A percentile compares a stretch with the other conserved stretches of the same genome.
Evolutionary conservation across 2,797 vertebrate genomes (phyloP).

Genomic region (Lagodon rhomboides): DNA sequence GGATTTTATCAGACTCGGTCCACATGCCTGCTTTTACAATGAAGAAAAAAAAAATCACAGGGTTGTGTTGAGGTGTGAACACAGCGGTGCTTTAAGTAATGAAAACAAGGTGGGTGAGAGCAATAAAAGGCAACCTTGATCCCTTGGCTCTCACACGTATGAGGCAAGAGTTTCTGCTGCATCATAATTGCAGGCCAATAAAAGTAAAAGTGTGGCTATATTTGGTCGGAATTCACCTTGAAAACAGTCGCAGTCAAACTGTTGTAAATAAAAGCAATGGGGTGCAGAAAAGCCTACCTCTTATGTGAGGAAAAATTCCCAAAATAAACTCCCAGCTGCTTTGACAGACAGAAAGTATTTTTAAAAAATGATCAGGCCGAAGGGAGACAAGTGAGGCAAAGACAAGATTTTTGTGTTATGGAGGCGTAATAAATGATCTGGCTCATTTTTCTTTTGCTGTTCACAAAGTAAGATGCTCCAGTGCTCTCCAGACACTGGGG

Average conservation of each 20-base stretch:
- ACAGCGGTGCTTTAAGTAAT: slow-evolving; percentile 54
- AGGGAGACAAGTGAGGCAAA: slow-evolving; percentile 10
- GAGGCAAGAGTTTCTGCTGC: slow-evolving; percentile 13
- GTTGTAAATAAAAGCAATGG: slow-evolving; percentile 20
- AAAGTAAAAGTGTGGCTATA: slow-evolving; percentile 48
- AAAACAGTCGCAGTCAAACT: slow-evolving; percentile 29
- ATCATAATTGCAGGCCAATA: slow-evolving; percentile 22
- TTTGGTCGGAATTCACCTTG: slow-evolving; percentile 33
- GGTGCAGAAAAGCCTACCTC: slow-evolving; percentile 8
- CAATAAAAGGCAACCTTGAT: slow-evolving; percentile 61
- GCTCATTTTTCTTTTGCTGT: slow-evolving; percentile 27
- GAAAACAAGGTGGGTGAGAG: slow-evolving; percentile 65
- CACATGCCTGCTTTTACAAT: slow-evolving; percentile 58
- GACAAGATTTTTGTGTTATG: neutral
- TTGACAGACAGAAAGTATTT: slow-evolving; percentile 2
- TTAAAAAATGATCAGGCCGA: neutral
- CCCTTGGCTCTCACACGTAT: neutral
- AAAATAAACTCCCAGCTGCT: slow-evolving; percentile 36
- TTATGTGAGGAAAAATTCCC: slow-evolving; percentile 21
- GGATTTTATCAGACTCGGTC: slow-evolving; percentile 51
- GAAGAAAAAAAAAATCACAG: slow-evolving; percentile 23
- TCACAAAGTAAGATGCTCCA: slow-evolving; percentile 41
- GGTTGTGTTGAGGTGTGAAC: slow-evolving; percentile 47
- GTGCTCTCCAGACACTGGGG: slow-evolving; percentile 11
- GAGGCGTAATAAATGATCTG: slow-evolving; percentile 11